Evolutionary conservation across 2,797 vertebrate species (phyloP).

Genomic region (Siniperca obscura): DNA sequence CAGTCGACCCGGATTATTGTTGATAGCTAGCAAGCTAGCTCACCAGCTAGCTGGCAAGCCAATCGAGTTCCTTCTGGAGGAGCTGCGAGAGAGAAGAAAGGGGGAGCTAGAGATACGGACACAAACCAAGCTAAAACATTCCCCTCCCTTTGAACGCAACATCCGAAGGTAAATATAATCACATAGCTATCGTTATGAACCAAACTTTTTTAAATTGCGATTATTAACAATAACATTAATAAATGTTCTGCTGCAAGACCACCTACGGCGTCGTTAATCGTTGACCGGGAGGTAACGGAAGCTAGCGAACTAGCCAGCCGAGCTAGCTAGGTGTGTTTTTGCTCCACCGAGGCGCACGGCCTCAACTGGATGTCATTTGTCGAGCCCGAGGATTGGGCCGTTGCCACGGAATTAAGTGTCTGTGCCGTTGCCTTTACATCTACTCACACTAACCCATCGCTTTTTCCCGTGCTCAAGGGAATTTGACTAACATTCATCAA

Average conservation of each 20-base stretch:
- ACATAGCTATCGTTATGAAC: slow-evolving; percentile 24
- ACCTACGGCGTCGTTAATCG: slow-evolving; percentile 80
- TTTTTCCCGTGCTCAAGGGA: neutral
- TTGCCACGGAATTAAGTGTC: slow-evolving; percentile 67
- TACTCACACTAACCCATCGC: slow-evolving; percentile 6
- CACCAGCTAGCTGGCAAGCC: slow-evolving; percentile 79
- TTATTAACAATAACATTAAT: slow-evolving; percentile 35
- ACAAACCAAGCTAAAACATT: slow-evolving; percentile 81
- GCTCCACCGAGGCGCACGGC: slow-evolving; percentile 79
- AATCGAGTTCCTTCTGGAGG: slow-evolving; percentile 83
- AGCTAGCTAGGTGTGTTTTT: slow-evolving; percentile 84
- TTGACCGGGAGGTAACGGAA: slow-evolving; percentile 81
- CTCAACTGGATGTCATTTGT: slow-evolving; percentile 83
- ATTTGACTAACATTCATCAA: slow-evolving; percentile 12
- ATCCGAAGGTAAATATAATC: slow-evolving; percentile 79
- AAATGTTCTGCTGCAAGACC: slow-evolving; percentile 58
- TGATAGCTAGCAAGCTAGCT: slow-evolving; percentile 84
- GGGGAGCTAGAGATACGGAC: slow-evolving; percentile 85
- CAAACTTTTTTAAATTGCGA: slow-evolving; percentile 47
- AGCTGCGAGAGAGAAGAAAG: slow-evolving; percentile 84
- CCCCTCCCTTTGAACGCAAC: slow-evolving; percentile 82
- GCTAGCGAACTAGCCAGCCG: slow-evolving; percentile 78
- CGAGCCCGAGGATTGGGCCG: slow-evolving; percentile 81
- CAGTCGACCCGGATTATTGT: slow-evolving; percentile 85
- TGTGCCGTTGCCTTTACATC: slow-evolving; percentile 37